Percentiles rank a stretch among this genome's conserved stretches.
Conservation (phyloP, 2,113 vertebrate species). For the Saguinus midas region DNA sequence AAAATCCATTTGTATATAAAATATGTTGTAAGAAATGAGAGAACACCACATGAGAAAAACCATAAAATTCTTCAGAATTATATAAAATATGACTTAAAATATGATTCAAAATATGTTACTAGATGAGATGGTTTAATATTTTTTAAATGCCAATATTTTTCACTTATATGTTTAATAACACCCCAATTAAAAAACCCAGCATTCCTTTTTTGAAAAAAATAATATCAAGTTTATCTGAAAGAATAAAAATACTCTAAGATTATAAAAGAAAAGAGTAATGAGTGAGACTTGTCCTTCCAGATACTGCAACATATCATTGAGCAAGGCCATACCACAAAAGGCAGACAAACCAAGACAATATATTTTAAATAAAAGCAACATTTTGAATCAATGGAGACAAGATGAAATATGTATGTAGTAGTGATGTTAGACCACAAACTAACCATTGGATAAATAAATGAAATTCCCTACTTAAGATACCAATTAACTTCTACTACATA, state of each 20-base stretch:
- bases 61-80: constrained; percentile 6
- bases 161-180: neutral
- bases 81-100: neutral
- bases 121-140: neutral
- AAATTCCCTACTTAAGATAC: neutral
- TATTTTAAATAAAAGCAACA: neutral
- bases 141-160: neutral
- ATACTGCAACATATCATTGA: neutral
- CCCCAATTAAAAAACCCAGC: neutral
- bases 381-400: neutral
- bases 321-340: neutral
- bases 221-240: neutral
- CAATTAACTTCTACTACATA: neutral
- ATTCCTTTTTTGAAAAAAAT: neutral
- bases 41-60: neutral
- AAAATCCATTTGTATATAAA: neutral
- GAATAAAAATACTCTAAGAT: neutral
- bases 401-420: neutral
- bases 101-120: constrained; percentile 19
- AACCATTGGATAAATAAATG: neutral
- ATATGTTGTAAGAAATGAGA: neutral
- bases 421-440: neutral
- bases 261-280: neutral
- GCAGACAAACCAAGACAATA: neutral
- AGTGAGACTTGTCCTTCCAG: neutral